A percentile compares a stretch with the other conserved stretches of the same genome.
Evolutionary conservation across 2,888 invertebrate genomes (phyloP).

Genomic region (Lomographa bimaculata): DNA sequence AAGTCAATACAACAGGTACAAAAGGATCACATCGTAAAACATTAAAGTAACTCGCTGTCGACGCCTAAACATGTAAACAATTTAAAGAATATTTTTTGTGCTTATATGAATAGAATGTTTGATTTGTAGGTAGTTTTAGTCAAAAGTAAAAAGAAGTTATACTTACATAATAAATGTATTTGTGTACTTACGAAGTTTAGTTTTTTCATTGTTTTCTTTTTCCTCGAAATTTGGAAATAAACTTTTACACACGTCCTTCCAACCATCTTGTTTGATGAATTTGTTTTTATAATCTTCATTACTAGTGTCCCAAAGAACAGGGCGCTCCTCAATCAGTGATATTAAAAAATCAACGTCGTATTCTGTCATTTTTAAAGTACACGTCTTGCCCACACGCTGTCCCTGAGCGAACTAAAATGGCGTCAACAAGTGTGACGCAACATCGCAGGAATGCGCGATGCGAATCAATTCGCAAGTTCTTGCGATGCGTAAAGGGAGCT

Average conservation of each 20-base stretch:
- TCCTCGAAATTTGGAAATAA: slow-evolving; percentile 35
- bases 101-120: slow-evolving; percentile 31
- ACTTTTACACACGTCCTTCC: slow-evolving; percentile 35
- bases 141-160: slow-evolving; percentile 28
- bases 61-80: slow-evolving; percentile 28
- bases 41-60: slow-evolving; percentile 26
- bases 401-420: slow-evolving; percentile 34
- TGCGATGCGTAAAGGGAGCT: slow-evolving; percentile 30
- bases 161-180: slow-evolving; percentile 29
- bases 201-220: slow-evolving; percentile 37
- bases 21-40: slow-evolving; percentile 30
- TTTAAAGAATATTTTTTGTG: slow-evolving; percentile 27
- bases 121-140: slow-evolving; percentile 31
- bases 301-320: slow-evolving; percentile 36
- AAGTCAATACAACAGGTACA: slow-evolving; percentile 31
- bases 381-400: slow-evolving; percentile 31
- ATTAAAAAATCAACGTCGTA: slow-evolving; percentile 35
- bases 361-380: slow-evolving; percentile 29
- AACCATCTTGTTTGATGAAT: slow-evolving; percentile 31
- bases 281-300: slow-evolving; percentile 37
- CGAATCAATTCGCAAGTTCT: slow-evolving; percentile 34
- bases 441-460: slow-evolving; percentile 33
- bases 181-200: slow-evolving; percentile 33
- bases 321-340: slow-evolving; percentile 22
- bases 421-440: slow-evolving; percentile 33